Evolutionary conservation across 1,140 invertebrate species (phyloP), one percentile per base, ranked within the genome.

Genomic region (Meloidogyne floridensis): DNA sequence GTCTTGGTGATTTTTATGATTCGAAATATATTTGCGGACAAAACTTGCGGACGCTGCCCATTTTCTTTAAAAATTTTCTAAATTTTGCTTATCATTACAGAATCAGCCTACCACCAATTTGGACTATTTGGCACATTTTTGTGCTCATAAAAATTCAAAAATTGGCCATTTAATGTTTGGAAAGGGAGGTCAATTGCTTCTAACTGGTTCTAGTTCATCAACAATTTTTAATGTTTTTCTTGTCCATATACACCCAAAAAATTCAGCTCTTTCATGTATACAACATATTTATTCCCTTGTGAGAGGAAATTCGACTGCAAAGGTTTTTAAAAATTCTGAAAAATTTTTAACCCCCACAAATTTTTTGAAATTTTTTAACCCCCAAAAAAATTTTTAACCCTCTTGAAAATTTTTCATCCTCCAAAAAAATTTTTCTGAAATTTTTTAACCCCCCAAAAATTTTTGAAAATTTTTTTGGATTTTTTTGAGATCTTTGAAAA

Each of bases 161-260:
- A 93, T 98, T 77, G 94, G 96, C 13, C 94, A 94, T 51, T 92
- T 98, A 91, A 93, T 93, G 84, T 98, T 98, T 91, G 96, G 98
- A 90, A 93, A 94, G 6, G 96, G 94, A 80, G 97, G 97, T 10
- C 93, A 95, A 89, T 90, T 98, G 72, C 92, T 99, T 42, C 92
- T 98, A 76, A 98, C 96, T 2, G 95, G 95, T 0, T 96, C 98
- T 91, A 93, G 94, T 83, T 92, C 94, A n/a, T 96, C 96, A 0
- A 95, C 97, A 89, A 95, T 96, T 88, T 98, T 98, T 91, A 94
- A 98, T 91, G 93, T 99, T 72, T 99, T 98, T 91, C 93, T 95
- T 82, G 93, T 98, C 84, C 94, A 96, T 87, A 94, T 96, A 0
- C 96, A 98, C 93, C 95, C 96, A 0, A 93, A 94, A 54, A 94